Evolutionary conservation across 23 tunicate species (phyloP).

Genomic region (Styela clava): DNA sequence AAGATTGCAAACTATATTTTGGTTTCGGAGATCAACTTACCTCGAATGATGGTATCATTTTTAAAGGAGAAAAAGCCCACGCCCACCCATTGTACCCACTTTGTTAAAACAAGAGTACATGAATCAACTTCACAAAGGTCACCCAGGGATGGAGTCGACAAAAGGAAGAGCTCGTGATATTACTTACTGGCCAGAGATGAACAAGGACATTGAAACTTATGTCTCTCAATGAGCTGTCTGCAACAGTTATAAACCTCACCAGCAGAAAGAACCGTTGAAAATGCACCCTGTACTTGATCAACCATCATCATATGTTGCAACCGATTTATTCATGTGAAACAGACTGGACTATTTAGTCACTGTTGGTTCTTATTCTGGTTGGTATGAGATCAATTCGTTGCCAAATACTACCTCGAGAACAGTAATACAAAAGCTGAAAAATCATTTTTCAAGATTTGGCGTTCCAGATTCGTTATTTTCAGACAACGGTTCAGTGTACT

Average conservation of each 20-base stretch:
- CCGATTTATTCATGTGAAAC: no score
- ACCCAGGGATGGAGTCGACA: conserved; percentile 40
- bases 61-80: conserved; percentile 20
- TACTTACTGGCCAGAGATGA: conserved; percentile 39
- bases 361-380: background rate
- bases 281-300: no score
- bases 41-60: conserved; percentile 28
- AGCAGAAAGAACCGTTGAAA: conserved; percentile 29
- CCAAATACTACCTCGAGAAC: background rate
- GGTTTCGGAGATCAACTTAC: conserved; percentile 26
- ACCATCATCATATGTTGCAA: no score
- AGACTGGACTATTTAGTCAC: background rate
- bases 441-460: background rate
- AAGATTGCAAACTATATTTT: conserved; percentile 21
- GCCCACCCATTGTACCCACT: background rate
- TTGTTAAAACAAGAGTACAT: background rate
- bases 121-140: conserved; percentile 38
- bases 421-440: background rate
- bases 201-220: conserved; percentile 11
- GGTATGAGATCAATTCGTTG: background rate
- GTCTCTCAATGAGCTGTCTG: conserved; percentile 21
- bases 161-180: conserved; percentile 35
- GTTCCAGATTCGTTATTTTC: background rate
- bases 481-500: background rate
- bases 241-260: conserved; percentile 21